Evolutionary conservation across 2,113 vertebrate species (phyloP).

Genomic region (Gopherus flavomarginatus): DNA sequence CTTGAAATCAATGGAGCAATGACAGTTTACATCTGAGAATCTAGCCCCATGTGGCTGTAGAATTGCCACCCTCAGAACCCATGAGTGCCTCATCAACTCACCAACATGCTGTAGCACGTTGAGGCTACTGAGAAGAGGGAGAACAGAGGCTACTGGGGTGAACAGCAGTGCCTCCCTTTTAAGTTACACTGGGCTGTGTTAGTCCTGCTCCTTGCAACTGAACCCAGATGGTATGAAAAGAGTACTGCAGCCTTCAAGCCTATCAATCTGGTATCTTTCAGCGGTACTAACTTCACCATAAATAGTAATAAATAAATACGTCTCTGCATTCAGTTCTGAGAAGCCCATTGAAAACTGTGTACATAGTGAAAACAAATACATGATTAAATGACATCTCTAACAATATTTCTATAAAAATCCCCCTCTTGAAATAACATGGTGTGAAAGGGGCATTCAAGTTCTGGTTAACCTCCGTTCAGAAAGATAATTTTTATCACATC

Average conservation of each 20-base stretch:
- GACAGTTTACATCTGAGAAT: neutral
- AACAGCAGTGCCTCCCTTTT: neutral
- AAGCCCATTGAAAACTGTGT: slow-evolving; percentile 61
- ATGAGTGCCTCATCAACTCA: neutral
- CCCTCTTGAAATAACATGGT: slow-evolving; percentile 77
- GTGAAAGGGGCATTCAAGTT: slow-evolving; percentile 67
- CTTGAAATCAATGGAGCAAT: neutral
- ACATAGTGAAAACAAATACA: slow-evolving; percentile 80
- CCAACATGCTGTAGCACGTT: neutral
- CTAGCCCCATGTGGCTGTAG: neutral
- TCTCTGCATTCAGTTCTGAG: slow-evolving; percentile 45
- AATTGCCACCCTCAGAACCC: neutral
- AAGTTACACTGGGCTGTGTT: neutral
- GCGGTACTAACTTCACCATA: slow-evolving; percentile 52
- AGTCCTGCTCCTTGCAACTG: neutral
- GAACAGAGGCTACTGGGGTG: neutral
- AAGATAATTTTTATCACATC: slow-evolving; percentile 81
- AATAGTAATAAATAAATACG: slow-evolving; percentile 68
- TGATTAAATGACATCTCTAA: slow-evolving; percentile 78
- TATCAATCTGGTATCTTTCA: slow-evolving; percentile 42
- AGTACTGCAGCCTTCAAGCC: slow-evolving; percentile 50
- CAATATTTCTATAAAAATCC: slow-evolving; percentile 75
- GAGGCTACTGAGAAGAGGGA: neutral
- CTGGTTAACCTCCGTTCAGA: slow-evolving; percentile 77
- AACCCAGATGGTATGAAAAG: slow-evolving; percentile 56